A percentile compares a stretch with the other conserved stretches of the same genome.
phyloP scores from a whole-genome alignment of 2,113 vertebrate genomes.

The Grammomys dolichurus region DNA sequence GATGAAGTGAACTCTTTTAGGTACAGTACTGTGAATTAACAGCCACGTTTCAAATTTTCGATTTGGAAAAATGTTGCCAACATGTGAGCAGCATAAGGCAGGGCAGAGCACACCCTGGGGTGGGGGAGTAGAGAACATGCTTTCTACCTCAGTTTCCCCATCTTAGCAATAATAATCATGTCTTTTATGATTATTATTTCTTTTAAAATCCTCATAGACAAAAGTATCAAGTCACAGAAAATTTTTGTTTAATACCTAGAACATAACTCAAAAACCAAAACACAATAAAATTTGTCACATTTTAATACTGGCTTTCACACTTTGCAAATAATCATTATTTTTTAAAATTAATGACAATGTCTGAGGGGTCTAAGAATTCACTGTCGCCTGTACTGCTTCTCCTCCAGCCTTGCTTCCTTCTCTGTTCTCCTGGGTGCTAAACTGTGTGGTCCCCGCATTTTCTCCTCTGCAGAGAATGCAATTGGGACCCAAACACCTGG shows the following conservation, averaged over 20 bases:
- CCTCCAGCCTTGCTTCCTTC: not conserved
- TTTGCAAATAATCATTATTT: not conserved
- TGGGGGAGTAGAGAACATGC: no score
- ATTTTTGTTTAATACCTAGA: not conserved
- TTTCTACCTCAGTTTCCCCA: not conserved
- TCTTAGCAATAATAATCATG: not conserved
- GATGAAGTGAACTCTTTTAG: slow-evolving; percentile 17
- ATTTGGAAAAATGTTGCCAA: not conserved
- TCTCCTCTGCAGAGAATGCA: fast-evolving
- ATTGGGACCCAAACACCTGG: not conserved
- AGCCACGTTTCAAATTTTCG: not conserved
- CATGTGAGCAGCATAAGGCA: not conserved
- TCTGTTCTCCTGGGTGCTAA: not conserved
- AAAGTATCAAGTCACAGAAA: slow-evolving; percentile 21
- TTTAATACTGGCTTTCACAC: slow-evolving; percentile 38
- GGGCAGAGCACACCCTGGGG: not conserved
- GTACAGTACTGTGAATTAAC: not conserved
- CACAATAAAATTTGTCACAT: slow-evolving; percentile 11
- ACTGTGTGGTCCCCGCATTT: not conserved
- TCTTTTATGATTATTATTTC: not conserved
- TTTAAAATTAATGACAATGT: slow-evolving; percentile 16
- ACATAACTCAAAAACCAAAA: not conserved
- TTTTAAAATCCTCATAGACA: not conserved
- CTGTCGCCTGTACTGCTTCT: not conserved
- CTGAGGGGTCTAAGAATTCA: slow-evolving; percentile 13